Evolutionary conservation across 2,797 vertebrate genomes (phyloP).

Genomic region (Hyperoplus immaculatus): DNA sequence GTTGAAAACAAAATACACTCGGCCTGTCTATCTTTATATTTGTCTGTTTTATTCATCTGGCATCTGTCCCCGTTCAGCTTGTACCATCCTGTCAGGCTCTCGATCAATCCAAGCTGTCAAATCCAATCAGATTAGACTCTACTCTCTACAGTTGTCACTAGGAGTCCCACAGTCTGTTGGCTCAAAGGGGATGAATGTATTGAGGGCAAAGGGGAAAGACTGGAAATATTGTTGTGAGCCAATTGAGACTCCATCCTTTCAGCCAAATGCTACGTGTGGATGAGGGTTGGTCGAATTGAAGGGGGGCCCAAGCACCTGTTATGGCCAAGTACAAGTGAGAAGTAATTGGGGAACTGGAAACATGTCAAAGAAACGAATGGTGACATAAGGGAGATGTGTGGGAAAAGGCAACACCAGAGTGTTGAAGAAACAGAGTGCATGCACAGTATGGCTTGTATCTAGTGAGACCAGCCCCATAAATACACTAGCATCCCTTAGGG

Average conservation of each 20-base stretch:
- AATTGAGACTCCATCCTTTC: constrained; percentile 32
- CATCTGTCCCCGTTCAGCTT: constrained; percentile 22
- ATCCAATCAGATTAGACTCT: constrained; percentile 29
- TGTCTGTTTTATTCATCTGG: not conserved
- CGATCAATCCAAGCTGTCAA: constrained; percentile 12
- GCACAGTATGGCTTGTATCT: constrained; percentile 65
- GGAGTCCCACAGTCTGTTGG: constrained; percentile 58
- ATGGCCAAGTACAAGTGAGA: constrained; percentile 25
- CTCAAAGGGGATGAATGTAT: constrained; percentile 29
- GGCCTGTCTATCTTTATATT: constrained; percentile 26
- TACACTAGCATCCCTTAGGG: constrained; percentile 76
- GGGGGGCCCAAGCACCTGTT: constrained; percentile 23
- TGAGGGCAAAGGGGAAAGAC: constrained; percentile 31
- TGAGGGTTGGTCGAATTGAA: constrained; percentile 20
- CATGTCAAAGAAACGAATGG: constrained; percentile 47
- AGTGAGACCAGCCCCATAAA: constrained; percentile 80
- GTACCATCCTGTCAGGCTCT: constrained; percentile 20
- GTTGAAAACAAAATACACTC: constrained; percentile 16
- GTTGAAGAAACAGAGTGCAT: constrained; percentile 54
- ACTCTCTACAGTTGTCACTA: constrained; percentile 37
- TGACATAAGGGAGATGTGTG: constrained; percentile 53
- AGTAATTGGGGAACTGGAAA: constrained; percentile 44
- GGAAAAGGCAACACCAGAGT: constrained; percentile 38
- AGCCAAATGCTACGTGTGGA: constrained; percentile 39
- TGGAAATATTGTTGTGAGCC: constrained; percentile 49